phyloP scores from a whole-genome alignment of 1,140 invertebrate species.

The Drosophila nannoptera region DNA sequence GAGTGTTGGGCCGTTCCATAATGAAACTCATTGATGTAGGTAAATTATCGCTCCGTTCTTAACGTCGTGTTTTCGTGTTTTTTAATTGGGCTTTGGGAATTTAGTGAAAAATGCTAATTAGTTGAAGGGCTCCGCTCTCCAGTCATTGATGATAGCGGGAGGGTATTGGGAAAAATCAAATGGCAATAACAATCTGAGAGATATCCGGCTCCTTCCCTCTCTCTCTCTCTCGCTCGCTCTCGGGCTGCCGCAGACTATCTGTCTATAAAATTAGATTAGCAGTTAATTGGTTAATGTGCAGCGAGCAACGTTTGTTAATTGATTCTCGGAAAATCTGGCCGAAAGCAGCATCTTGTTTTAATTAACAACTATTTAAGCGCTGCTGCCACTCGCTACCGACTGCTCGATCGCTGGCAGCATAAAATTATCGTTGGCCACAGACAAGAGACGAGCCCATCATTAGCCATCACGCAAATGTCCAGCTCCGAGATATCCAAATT shows the following conservation, averaged over 20 bases:
- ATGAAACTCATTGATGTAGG: slow-evolving; percentile 78
- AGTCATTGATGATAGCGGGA: slow-evolving; percentile 61
- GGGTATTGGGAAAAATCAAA: slow-evolving; percentile 42
- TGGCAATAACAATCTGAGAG: slow-evolving; percentile 37
- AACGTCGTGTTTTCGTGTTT: slow-evolving; percentile 78
- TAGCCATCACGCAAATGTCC: slow-evolving; percentile 10
- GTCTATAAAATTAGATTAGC: slow-evolving; percentile 77
- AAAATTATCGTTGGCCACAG: slow-evolving; percentile 57
- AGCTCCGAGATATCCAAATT: not conserved
- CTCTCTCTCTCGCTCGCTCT: not conserved
- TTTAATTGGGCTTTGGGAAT: slow-evolving; percentile 77
- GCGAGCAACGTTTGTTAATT: slow-evolving; percentile 76
- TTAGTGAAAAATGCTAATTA: slow-evolving; percentile 78
- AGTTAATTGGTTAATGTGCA: slow-evolving; percentile 78
- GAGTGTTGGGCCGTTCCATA: slow-evolving; percentile 51
- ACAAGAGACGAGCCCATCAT: slow-evolving; percentile 6
- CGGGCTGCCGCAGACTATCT: slow-evolving; percentile 32
- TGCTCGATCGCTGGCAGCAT: slow-evolving; percentile 47
- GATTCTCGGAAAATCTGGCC: slow-evolving; percentile 58
- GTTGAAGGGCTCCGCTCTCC: slow-evolving; percentile 61
- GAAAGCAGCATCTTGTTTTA: slow-evolving; percentile 57
- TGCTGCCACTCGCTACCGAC: slow-evolving; percentile 32
- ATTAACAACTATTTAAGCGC: slow-evolving; percentile 69
- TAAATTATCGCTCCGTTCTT: slow-evolving; percentile 78
- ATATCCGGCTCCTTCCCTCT: slow-evolving; percentile 29